phyloP scores from a whole-genome alignment of 53 echinoderm and acorn worm genomes.

The Echinometra lucunter region DNA sequence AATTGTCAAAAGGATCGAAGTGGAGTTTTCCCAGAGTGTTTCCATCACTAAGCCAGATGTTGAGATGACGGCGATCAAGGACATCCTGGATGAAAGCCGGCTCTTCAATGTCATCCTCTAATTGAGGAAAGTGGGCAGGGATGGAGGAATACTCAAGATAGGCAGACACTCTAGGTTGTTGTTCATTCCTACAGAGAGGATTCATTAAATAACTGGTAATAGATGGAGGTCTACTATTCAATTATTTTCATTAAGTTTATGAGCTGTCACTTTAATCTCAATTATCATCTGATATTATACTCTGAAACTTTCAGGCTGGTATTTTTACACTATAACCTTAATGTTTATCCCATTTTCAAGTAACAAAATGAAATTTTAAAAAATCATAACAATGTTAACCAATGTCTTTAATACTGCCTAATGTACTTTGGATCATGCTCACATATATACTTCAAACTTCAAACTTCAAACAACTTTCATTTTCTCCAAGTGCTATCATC shows the following conservation, averaged over 20 bases:
- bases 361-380: too few species aligned
- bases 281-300: too few species aligned
- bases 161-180: slow-evolving; percentile 74
- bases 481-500: neutral
- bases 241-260: too few species aligned
- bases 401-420: neutral
- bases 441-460: neutral
- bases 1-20: slow-evolving; percentile 96
- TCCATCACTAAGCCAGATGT: slow-evolving; percentile 97
- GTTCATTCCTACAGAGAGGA: neutral
- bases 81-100: slow-evolving; percentile 72
- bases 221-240: neutral
- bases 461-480: neutral
- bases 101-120: slow-evolving; percentile 83
- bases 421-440: neutral
- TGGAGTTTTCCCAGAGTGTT: slow-evolving; percentile 96
- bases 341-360: too few species aligned
- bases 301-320: too few species aligned
- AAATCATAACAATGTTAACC: too few species aligned
- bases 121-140: slow-evolving; percentile 79
- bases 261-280: too few species aligned
- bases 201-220: neutral
- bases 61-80: slow-evolving; percentile 78
- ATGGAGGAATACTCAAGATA: slow-evolving; percentile 96
- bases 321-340: too few species aligned